Conservation (phyloP, 2,113 vertebrate species). For the Podarcis cretensis region DNA sequence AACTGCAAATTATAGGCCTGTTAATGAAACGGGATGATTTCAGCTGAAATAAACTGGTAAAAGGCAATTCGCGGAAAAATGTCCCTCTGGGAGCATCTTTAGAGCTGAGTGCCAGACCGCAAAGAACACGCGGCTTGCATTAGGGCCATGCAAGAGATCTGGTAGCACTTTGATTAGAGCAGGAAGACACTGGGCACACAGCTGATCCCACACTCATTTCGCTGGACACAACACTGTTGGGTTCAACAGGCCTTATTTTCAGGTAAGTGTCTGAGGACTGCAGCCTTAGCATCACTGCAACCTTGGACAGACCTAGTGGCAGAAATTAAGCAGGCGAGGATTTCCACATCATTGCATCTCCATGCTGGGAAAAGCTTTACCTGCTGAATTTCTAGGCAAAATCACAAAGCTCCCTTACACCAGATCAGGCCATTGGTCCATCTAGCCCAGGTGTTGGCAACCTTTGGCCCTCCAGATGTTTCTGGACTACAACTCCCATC, state of each 20-base stretch:
- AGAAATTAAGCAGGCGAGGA: background rate
- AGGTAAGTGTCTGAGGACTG: background rate
- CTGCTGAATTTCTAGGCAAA: background rate
- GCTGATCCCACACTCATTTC: background rate
- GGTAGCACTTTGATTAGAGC: background rate
- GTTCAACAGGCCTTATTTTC: background rate
- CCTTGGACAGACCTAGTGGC: background rate
- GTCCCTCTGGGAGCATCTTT: conserved; percentile 20
- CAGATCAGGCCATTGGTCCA: no score
- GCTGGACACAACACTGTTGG: background rate
- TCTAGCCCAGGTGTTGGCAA: no score
- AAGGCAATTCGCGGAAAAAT: conserved; percentile 19
- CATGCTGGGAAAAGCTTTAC: background rate
- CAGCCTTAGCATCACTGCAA: background rate
- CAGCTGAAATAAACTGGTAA: conserved; percentile 51
- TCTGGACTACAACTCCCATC: no score
- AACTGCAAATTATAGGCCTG: conserved; percentile 56
- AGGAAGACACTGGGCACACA: background rate
- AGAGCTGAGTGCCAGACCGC: background rate
- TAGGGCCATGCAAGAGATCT: background rate
- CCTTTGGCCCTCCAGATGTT: no score
- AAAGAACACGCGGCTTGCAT: background rate
- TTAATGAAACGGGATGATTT: conserved; percentile 58
- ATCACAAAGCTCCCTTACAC: no score
- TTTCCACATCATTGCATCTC: background rate